Conservation (phyloP, 2,797 vertebrate species). For the Coregonus suidteri region DNA sequence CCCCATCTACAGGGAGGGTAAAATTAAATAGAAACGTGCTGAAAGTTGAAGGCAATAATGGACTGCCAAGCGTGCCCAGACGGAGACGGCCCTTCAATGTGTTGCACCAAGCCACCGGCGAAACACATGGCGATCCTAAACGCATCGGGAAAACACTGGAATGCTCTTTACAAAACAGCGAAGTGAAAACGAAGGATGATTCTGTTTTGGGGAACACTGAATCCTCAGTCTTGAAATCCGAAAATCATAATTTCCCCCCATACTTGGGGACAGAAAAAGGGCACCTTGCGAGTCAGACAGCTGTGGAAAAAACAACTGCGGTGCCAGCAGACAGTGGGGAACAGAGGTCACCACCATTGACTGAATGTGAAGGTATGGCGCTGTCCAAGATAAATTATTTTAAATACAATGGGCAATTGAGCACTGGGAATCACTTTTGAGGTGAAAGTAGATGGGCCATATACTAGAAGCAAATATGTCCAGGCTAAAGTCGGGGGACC, state of each 20-base stretch:
- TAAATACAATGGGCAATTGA: neutral
- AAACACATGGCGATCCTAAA: neutral
- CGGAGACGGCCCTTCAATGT: slow-evolving; percentile 13
- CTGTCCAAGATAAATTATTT: accelerated
- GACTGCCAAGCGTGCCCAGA: slow-evolving; percentile 17
- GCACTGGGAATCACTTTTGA: neutral
- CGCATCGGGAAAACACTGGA: neutral
- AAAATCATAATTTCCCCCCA: neutral
- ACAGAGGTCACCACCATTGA: neutral
- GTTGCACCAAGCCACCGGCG: neutral
- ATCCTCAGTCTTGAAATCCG: neutral
- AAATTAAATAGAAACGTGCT: slow-evolving; percentile 50
- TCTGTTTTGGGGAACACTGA: neutral
- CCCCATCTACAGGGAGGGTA: slow-evolving; percentile 33
- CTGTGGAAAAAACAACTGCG: neutral
- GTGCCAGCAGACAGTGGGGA: neutral
- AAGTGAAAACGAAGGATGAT: neutral
- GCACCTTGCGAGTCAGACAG: neutral
- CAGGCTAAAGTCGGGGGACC: neutral
- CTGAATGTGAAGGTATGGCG: neutral
- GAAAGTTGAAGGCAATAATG: slow-evolving; percentile 20
- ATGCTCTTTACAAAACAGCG: neutral
- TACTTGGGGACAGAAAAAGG: neutral
- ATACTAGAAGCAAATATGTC: slow-evolving; percentile 32
- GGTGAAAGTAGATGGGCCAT: neutral